Base-by-base conservation (phyloP, 2,888 invertebrate genomes). In the Podotricha telesiphe region DNA sequence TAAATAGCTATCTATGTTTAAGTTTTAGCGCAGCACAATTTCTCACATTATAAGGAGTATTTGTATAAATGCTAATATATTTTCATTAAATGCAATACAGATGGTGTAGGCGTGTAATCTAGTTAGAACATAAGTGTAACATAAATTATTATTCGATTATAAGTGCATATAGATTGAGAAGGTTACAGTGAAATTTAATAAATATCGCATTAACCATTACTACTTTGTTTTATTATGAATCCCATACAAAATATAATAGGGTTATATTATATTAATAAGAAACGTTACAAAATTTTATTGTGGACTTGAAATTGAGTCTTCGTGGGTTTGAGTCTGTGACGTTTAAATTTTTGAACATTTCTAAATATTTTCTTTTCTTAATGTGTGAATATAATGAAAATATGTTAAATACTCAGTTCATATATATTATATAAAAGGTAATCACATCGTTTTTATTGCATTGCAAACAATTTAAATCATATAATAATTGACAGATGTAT, bases 151-250 rank as follows among this genome's bases (percentile, higher is more conserved):
- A 86, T 81, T 88, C 80, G 79, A 82, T 81, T 83, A 77, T 90
- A 91, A 91, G 89, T 86, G 87, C 86, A 87, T 87, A 91, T 89
- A 91, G 90, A 88, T 86, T 86, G 91, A 88, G 85, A 83, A 89
- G 85, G 90, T 87, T 86, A 91, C 90, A 89, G 89, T 91, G 91
- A 92, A 91, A 89, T 87, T 91, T 88, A 92, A 91, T 93, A 93
- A 93, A 93, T 91, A 91, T 87, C 86, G 89, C 89, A 93, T 91
- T 92, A 91, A 88, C 87, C 89, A 90, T 85, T 88, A 76, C 37
- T 70, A 19, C 61, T 68, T 73, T 73, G 75, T 76, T 76, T 77
- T 70, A 73, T 58, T 75, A 77, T 74, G 77, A 3, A 22, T 28
- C 34, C 53, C 34, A 59, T 8, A 34, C 17, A 20, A 56, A 50